These are phyloP conservation scores for Sinocyclocheilus anophthalmus DNA, from an alignment of 2,113 vertebrate genomes.

Conservation along the genomic window DNA sequence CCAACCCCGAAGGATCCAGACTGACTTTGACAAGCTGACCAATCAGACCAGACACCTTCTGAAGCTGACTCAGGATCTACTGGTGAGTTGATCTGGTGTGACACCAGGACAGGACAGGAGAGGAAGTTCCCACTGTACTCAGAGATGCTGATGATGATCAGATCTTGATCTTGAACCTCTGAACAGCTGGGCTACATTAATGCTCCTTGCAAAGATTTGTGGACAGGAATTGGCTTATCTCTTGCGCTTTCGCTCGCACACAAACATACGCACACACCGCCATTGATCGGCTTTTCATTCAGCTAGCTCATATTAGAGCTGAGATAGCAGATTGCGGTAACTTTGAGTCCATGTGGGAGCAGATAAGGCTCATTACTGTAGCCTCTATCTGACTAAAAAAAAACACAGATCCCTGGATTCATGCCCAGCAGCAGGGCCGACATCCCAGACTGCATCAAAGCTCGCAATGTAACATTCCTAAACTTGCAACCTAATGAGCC, in stretches of 20 bases:
- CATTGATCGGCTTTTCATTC: conserved; percentile 40
- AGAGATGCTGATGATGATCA: conserved; percentile 46
- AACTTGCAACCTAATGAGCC: conserved; percentile 37
- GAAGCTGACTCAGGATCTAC: conserved; percentile 77
- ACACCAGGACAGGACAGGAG: neutral
- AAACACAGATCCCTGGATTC: conserved; percentile 34
- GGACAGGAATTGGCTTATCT: conserved; percentile 39
- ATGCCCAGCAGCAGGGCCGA: conserved; percentile 39
- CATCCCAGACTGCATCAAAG: conserved; percentile 39
- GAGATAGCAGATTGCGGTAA: conserved; percentile 54
- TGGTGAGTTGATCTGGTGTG: conserved; percentile 70
- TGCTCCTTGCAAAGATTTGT: conserved; percentile 31
- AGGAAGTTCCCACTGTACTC: conserved; percentile 28
- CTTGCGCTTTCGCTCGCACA: conserved; percentile 27
- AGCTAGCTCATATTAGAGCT: conserved; percentile 54
- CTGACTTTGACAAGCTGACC: conserved; percentile 77
- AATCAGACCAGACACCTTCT: conserved; percentile 80
- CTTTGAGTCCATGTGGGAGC: conserved; percentile 53
- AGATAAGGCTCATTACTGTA: conserved; percentile 54
- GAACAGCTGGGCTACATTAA: conserved; percentile 33
- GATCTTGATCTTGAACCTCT: conserved; percentile 37
- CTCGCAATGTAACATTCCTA: conserved; percentile 31
- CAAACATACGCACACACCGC: neutral
- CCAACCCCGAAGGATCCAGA: conserved; percentile 63
- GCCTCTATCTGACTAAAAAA: conserved; percentile 50